Evolutionary conservation across 2,113 vertebrate species (phyloP), one percentile per base, ranked within the genome.

Genomic region (Aleadryas rufinucha): DNA sequence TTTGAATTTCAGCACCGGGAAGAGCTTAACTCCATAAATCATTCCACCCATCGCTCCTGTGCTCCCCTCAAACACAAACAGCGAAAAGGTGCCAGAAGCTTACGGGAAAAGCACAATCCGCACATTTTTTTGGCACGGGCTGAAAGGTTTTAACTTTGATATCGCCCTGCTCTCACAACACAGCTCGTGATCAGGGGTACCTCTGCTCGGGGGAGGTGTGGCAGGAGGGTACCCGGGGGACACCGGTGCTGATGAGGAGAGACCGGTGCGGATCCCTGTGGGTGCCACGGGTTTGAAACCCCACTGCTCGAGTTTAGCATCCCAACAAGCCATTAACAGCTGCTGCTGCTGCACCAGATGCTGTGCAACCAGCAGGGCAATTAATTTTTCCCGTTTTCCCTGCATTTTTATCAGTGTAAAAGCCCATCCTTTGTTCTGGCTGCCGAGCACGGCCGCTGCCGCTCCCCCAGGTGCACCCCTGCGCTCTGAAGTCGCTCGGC

Each of bases 231-330:
- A 6, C 84, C 3, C 26, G 4, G 83, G 16, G 44, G 24, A n/a
- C 4, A 49, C 19, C 13, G 2, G 1, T 2, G 9, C 1, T n/a
- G 13, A 60, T 7, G 30, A 37, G n/a, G n/a, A 39, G 24, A n/a
- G 4, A 45, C 22, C 13, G 1, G 1, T 1, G 7, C 1, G 21
- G 21, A 63, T 7, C n/a, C 6, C 20, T 2, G 23, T 0, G 39
- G 54, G 15, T 3, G 30, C 11, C 6, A 7, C 13, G 0, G n/a
- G 10, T 13, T 15, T 20, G 8, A 13, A 10, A 22, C 47, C 2
- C 26, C 17, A 0, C 1, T 1, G 3, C 17, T 20, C 54, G 7
- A 16, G 10, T 21, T 24, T 2, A 41, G 65, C 9, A 52, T 26
- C 65, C 88, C 53, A 18, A 69, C 37, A 4, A 37, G 28, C 35